phyloP scores from a whole-genome alignment of 2,797 vertebrate species.

The Anolis apletophallus region DNA sequence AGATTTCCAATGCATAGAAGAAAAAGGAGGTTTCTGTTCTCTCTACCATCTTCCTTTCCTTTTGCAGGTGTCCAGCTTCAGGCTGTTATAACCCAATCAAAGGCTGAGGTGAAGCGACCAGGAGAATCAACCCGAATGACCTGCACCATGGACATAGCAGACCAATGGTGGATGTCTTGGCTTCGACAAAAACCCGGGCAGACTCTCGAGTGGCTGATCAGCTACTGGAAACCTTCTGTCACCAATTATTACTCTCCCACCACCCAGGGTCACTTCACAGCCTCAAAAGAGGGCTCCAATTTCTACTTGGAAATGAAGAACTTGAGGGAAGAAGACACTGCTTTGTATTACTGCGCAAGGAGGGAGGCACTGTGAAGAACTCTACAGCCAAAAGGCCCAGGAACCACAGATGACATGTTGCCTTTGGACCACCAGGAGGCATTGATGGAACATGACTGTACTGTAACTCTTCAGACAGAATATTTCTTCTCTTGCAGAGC shows the following conservation, averaged over 20 bases:
- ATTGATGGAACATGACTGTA: background rate
- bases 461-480: background rate
- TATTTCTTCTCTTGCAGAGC: no score
- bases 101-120: background rate
- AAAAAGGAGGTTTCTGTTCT: background rate
- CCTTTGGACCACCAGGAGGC: constrained; percentile 2
- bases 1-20: background rate
- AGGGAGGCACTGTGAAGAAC: background rate
- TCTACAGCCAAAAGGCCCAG: background rate
- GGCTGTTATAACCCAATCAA: background rate
- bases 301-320: constrained; percentile 4
- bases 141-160: background rate
- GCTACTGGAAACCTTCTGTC: constrained; percentile 14
- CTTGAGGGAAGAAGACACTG: background rate
- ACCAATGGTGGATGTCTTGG: constrained; percentile 24
- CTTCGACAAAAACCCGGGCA: background rate
- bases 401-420: background rate
- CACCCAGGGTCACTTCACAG: background rate
- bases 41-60: background rate
- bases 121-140: background rate
- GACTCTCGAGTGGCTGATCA: constrained; percentile 1
- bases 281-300: background rate
- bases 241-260: background rate
- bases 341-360: constrained; percentile 7
- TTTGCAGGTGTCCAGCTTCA: background rate